Conservation (phyloP, 2,888 invertebrate species). For the Perizoma flavofasciatum region DNA sequence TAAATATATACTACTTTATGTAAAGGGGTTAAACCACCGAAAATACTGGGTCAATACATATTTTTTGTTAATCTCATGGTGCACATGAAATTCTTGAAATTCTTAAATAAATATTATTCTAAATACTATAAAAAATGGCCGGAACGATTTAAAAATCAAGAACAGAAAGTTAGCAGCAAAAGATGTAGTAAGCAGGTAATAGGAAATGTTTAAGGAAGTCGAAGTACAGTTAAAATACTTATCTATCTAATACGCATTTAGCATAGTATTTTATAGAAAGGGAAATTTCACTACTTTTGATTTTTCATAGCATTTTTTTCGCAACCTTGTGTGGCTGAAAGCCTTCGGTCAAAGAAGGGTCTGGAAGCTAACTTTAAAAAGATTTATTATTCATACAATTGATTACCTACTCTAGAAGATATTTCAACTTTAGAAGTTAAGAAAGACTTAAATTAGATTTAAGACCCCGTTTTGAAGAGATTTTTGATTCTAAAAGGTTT, state of each 20-base stretch:
- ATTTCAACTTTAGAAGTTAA: slow-evolving; percentile 29
- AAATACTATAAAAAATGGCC: slow-evolving; percentile 79
- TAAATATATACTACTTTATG: too few species aligned
- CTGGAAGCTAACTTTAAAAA: slow-evolving; percentile 1
- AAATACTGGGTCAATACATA: neutral
- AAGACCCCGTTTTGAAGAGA: slow-evolving; percentile 27
- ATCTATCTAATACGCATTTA: slow-evolving; percentile 21
- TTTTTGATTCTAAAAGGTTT: slow-evolving; percentile 19
- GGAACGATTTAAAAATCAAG: slow-evolving; percentile 73
- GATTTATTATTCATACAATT: slow-evolving; percentile 9
- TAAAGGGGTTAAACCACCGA: neutral
- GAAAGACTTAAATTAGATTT: slow-evolving; percentile 25
- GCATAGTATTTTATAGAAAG: slow-evolving; percentile 18
- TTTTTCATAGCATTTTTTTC: slow-evolving; percentile 8
- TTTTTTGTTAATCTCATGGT: slow-evolving; percentile 3
- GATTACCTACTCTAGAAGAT: slow-evolving; percentile 19
- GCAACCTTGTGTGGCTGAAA: neutral
- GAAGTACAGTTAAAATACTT: slow-evolving; percentile 14
- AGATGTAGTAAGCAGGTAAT: slow-evolving; percentile 6
- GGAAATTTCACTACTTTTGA: slow-evolving; percentile 3
- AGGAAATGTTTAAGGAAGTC: slow-evolving; percentile 21
- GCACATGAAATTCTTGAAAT: slow-evolving; percentile 13
- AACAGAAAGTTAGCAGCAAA: slow-evolving; percentile 39
- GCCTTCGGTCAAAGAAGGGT: neutral
- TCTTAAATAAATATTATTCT: slow-evolving; percentile 53